Percentiles rank a stretch among this genome's conserved stretches.
Conservation (phyloP, 1,140 invertebrate species). For the Diachasma alloeum region DNA sequence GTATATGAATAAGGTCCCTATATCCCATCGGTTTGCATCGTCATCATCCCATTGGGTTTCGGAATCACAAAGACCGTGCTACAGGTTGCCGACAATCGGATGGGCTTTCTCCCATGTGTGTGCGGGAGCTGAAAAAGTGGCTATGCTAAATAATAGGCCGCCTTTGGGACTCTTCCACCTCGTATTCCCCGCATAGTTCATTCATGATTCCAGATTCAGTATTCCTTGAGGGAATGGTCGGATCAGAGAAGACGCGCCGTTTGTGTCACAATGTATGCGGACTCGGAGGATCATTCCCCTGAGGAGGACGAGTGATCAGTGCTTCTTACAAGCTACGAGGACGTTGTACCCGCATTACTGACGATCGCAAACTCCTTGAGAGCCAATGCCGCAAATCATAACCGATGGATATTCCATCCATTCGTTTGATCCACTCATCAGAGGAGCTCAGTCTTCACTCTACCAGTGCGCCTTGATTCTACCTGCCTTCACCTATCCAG, state of each 20-base stretch:
- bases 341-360: slow-evolving; percentile 9
- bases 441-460: not conserved
- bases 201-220: slow-evolving; percentile 54
- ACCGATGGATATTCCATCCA: not conserved
- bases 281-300: not conserved
- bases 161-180: slow-evolving; percentile 28
- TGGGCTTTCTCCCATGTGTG: slow-evolving; percentile 6
- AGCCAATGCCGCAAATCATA: not conserved
- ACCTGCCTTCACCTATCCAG: not conserved
- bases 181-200: slow-evolving; percentile 49
- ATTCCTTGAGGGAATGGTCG: slow-evolving; percentile 37
- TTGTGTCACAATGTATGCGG: slow-evolving; percentile 27
- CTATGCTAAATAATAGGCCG: slow-evolving; percentile 64
- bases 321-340: not conserved
- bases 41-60: slow-evolving; percentile 52
- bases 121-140: slow-evolving; percentile 52
- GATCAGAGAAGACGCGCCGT: slow-evolving; percentile 26
- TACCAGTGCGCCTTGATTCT: too few relatives aligned
- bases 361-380: not conserved
- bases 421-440: not conserved
- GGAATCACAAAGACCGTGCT: slow-evolving; percentile 54
- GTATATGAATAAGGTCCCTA: slow-evolving; percentile 20
- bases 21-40: slow-evolving; percentile 49
- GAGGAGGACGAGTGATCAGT: not conserved
- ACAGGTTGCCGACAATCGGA: slow-evolving; percentile 46